Percentiles rank a stretch among this genome's conserved stretches.
phyloP scores from a whole-genome alignment of 2,888 invertebrate species.

The Ochropleura plecta region DNA sequence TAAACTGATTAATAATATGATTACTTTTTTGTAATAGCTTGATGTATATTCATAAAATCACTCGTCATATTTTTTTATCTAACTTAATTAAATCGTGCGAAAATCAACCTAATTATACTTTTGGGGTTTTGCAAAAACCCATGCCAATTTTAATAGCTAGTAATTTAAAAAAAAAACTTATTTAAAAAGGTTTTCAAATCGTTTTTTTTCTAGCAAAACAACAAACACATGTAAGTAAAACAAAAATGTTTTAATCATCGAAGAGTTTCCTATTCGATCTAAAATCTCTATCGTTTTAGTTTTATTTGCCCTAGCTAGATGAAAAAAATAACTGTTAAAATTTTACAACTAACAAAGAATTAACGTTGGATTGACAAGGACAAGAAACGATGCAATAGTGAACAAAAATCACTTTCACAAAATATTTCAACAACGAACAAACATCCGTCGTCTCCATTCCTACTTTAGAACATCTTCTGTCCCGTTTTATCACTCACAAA shows the following conservation, averaged over 20 bases:
- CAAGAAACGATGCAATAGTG: neutral
- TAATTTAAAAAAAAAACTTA: too few species aligned
- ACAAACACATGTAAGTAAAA: neutral
- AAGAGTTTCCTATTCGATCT: neutral
- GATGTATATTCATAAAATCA: neutral
- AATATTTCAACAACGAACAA: conserved; percentile 16
- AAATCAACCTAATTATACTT: neutral
- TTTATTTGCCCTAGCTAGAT: neutral
- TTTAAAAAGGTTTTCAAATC: too few species aligned
- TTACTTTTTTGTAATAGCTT: neutral
- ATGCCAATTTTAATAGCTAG: neutral
- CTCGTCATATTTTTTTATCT: neutral
- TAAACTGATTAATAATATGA: neutral
- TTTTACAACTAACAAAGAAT: neutral
- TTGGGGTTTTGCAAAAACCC: neutral
- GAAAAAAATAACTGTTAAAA: neutral
- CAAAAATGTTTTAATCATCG: too few species aligned
- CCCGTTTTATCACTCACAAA: conserved; percentile 77
- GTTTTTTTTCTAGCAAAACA: neutral
- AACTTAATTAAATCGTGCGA: neutral
- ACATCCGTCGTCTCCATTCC: conserved; percentile 71
- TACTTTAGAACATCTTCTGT: conserved; percentile 69
- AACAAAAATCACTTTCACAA: conserved; percentile 31
- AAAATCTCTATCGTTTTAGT: neutral
- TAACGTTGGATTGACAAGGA: neutral